Base-by-base conservation (phyloP, 2,113 vertebrate genomes). In the Anguilla rostrata region DNA sequence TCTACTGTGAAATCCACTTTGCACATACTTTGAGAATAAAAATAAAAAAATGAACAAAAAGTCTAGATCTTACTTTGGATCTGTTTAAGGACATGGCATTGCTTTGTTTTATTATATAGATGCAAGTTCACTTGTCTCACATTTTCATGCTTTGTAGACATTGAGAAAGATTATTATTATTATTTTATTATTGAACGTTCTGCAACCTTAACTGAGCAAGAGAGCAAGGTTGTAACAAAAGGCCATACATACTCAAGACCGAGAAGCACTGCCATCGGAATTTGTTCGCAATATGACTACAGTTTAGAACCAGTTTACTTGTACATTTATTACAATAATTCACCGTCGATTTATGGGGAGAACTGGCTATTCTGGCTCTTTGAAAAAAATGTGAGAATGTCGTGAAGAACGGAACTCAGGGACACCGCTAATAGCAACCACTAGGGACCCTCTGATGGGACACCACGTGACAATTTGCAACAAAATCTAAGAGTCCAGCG, bases 1-100 rank as follows among this genome's bases (percentile, higher is more conserved):
- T 95, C 93, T 94, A 96, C 95, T 96, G 95, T 96, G 95, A 96
- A 96, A 94, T 95, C 95, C 92, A 95, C 94, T 93, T 96, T 95
- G 95, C 95, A 96, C 95, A 95, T 95, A 90, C 93, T 94, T 96
- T 94, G 91, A 94, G 93, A 96, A 96, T 95, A 95, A 96, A 95
- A 94, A 39, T n/a, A 43, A 91, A 87, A 88, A 91, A 91, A 93
- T 75, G n/a, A 89, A 75, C 92, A 66, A 16, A 26, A 39, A 63
- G 29, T 14, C 0, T 0, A n/a, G 83, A 39, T 82, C 9, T 75
- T 66, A 22, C 11, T 75, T 75, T 75, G n/a, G 1, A 75, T 75
- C 9, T 29, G 14, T 75, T 75, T 75, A 29, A 75, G 71, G 26
- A 66, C 29, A 75, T 75, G 63, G 3, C 63, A 34, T 34, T 34